These are phyloP conservation scores for Nezara viridula DNA, from an alignment of 2,888 invertebrate genomes.

Conservation along the genomic window DNA sequence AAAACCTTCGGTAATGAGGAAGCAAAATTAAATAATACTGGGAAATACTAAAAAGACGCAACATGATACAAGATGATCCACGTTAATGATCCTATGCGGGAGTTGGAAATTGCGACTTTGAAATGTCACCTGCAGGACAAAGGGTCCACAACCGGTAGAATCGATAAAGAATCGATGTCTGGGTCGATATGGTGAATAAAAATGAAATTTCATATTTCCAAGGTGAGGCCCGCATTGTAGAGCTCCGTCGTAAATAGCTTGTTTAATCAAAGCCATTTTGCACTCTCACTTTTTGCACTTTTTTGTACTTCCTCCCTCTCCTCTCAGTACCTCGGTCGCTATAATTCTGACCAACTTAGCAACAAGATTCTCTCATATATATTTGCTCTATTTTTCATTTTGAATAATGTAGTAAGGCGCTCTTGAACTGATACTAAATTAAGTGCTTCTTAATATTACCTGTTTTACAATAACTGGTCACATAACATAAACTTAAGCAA, in stretches of 20 bases:
- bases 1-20: too few species aligned
- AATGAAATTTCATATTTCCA: slow-evolving; percentile 46
- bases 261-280: slow-evolving; percentile 14
- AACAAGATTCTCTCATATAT: not conserved
- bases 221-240: slow-evolving; percentile 31
- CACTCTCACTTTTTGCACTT: not conserved
- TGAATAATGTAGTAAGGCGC: not conserved
- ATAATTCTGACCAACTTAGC: not conserved
- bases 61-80: not conserved
- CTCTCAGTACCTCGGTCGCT: not conserved
- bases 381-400: not conserved
- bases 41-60: not conserved
- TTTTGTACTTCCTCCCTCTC: not conserved
- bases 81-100: not conserved
- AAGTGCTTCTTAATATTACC: not conserved
- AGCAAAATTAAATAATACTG: too few species aligned
- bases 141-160: not conserved
- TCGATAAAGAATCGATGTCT: not conserved
- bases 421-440: not conserved
- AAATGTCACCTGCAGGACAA: not conserved
- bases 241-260: not conserved
- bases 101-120: not conserved
- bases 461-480: not conserved
- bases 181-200: slow-evolving; percentile 27
- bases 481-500: too few species aligned